Evolutionary conservation across 2,797 vertebrate species (phyloP), one percentile per base, ranked within the genome.

Genomic region (Aulostomus chinensis): DNA sequence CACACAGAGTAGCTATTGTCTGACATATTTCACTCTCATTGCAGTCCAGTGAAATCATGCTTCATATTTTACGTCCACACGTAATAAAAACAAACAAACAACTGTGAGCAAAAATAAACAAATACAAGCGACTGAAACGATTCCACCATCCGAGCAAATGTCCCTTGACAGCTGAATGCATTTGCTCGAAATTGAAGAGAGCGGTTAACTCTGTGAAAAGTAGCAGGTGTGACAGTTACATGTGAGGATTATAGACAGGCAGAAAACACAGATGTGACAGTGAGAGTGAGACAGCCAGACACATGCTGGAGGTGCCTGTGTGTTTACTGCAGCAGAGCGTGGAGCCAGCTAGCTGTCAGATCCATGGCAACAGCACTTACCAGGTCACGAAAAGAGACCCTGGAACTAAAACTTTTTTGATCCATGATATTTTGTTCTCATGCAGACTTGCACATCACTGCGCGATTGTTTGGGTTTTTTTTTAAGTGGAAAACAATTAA

Each of bases 211-310:
- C 64, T 53, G 68, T 72, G 68, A 84, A 75, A 86, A 78, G 76
- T 60, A 79, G 83, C 86, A 88, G 85, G 84, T 87, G 84, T 76
- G 56, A 58, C 37, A 56, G 79, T 79, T 82, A 74, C 81, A 73
- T 81, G 50, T 69, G 36, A 70, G 76, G 76, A 80, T 80, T 73
- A 74, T 52, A 77, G 78, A 61, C 62, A 54, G 63, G 60, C 76
- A 56, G 68, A 56, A 58, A 54, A 49, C 75, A 74, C 82, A 88
- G 81, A 86, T 87, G 85, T 84, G 80, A 33, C 72, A 62, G 51
- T 13, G 48, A 65, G 52, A 54, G 58, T 35, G 47, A n/a, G 50
- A 53, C 31, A 54, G 58, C 45, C 11, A 7, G 33, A 2, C 11
- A 33, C n/a, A 29, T 49, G 60, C 54, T 29, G 30, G n/a, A n/a